Evolutionary conservation across 2,888 invertebrate genomes (phyloP).

Genomic region (Sinopyrophorus schimmeli): DNA sequence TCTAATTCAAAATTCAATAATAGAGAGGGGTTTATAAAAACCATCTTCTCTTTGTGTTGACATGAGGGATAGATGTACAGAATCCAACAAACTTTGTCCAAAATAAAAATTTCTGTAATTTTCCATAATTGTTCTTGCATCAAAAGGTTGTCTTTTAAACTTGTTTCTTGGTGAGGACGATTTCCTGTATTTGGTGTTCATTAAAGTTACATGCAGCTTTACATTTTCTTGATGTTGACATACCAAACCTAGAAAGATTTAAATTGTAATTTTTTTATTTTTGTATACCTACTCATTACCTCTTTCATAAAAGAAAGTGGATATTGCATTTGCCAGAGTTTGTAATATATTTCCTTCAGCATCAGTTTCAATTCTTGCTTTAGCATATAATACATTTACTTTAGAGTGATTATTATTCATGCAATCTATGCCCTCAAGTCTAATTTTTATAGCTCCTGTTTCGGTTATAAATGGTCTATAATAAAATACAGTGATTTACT

Average conservation of each 20-base stretch:
- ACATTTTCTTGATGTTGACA: slow-evolving; percentile 61
- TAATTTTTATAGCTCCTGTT: slow-evolving; percentile 55
- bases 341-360: slow-evolving; percentile 63
- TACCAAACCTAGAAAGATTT: slow-evolving; percentile 57
- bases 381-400: slow-evolving; percentile 80
- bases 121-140: slow-evolving; percentile 67
- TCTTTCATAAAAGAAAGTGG: slow-evolving; percentile 63
- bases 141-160: slow-evolving; percentile 58
- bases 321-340: slow-evolving; percentile 64
- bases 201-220: slow-evolving; percentile 85
- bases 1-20: slow-evolving; percentile 33
- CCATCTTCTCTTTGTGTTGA: slow-evolving; percentile 59
- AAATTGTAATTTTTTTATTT: background rate
- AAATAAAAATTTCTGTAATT: slow-evolving; percentile 72
- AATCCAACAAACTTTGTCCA: slow-evolving; percentile 66
- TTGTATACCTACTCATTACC: slow-evolving; percentile 54
- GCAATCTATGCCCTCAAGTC: slow-evolving; percentile 76
- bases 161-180: slow-evolving; percentile 33
- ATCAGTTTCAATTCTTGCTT: slow-evolving; percentile 57
- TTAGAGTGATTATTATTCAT: slow-evolving; percentile 88
- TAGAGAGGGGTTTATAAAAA: slow-evolving; percentile 59
- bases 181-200: slow-evolving; percentile 67
- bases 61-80: slow-evolving; percentile 73
- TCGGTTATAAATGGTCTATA: slow-evolving; percentile 42
- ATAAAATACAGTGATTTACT: slow-evolving; percentile 10